phyloP scores from a whole-genome alignment of 2,113 vertebrate genomes.

The Colistium nudipinnis region DNA sequence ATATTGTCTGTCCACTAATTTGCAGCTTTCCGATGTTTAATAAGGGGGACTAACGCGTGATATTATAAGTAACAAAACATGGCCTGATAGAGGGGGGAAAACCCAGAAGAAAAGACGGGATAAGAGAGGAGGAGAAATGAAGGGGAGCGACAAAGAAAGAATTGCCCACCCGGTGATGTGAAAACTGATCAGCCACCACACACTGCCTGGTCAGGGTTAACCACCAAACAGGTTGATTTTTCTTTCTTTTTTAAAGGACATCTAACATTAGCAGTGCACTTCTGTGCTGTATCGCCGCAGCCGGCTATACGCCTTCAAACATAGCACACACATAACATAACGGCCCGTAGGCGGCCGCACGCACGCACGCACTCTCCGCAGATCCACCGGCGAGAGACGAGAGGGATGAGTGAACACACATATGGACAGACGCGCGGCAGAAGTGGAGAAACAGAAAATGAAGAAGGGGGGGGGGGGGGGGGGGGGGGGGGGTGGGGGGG shows the following conservation, averaged over 20 bases:
- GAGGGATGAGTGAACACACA: conserved; percentile 56
- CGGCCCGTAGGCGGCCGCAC: conserved; percentile 41
- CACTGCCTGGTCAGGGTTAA: conserved; percentile 3
- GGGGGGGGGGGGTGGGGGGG: too few species aligned
- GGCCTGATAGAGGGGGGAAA: too few species aligned
- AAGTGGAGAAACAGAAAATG: background rate
- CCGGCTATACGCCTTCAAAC: conserved; percentile 19
- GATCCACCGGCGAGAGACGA: conserved; percentile 21
- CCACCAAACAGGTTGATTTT: background rate
- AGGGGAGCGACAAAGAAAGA: too few species aligned
- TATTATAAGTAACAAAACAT: too few species aligned
- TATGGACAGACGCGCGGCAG: conserved; percentile 6
- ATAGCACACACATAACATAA: conserved; percentile 35
- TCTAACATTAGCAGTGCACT: conserved; percentile 14
- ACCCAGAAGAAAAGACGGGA: too few species aligned
- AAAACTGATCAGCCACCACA: background rate
- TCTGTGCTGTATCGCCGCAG: background rate
- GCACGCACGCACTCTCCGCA: conserved; percentile 36
- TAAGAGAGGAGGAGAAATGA: background rate
- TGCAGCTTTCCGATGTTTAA: too few species aligned
- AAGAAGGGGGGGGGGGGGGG: background rate
- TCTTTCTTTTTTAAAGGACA: conserved; percentile 37
- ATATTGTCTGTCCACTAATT: too few species aligned
- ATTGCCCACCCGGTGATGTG: background rate
- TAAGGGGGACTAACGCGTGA: too few species aligned